Conservation (phyloP, 2,797 vertebrate species). For the Lithobates sylvaticus region DNA sequence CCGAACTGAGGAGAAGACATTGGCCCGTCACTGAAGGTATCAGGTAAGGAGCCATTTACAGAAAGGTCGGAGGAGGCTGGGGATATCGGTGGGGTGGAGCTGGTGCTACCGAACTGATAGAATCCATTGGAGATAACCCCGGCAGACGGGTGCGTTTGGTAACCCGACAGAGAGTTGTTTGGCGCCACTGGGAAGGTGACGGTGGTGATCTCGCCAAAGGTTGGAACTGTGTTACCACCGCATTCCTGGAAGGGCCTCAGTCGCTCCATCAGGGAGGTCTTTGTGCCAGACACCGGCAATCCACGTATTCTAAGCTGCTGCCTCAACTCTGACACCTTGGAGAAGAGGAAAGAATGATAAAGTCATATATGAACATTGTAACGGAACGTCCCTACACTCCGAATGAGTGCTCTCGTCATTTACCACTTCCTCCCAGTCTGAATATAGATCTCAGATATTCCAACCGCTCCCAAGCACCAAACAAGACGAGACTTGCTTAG, state of each 20-base stretch:
- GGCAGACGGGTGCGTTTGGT: constrained; percentile 87
- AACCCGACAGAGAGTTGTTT: constrained; percentile 81
- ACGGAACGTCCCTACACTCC: too few relatives aligned
- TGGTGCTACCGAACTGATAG: constrained; percentile 93
- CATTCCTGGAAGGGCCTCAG: constrained; percentile 93
- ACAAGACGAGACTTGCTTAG: too few relatives aligned
- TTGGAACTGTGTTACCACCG: constrained; percentile 73
- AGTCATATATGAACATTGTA: background rate
- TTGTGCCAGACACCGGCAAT: constrained; percentile 95
- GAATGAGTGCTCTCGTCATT: too few relatives aligned
- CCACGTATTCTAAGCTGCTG: constrained; percentile 96
- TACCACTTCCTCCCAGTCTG: too few relatives aligned
- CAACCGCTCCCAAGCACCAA: too few relatives aligned
- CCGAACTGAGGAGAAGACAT: constrained; percentile 88
- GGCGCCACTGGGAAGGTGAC: constrained; percentile 93
- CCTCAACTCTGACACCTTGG: constrained; percentile 90
- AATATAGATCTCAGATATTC: too few relatives aligned
- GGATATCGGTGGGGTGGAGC: constrained; percentile 94
- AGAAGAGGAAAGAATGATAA: background rate
- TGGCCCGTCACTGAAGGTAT: constrained; percentile 92
- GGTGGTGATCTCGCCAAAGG: constrained; percentile 88
- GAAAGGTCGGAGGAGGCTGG: constrained; percentile 94
- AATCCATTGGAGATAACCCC: constrained; percentile 87
- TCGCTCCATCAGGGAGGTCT: constrained; percentile 92
- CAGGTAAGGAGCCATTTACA: constrained; percentile 89